A percentile compares a stretch with the other conserved stretches of the same genome.
Evolutionary conservation across 2,797 vertebrate genomes (phyloP).

Genomic region (Hydrocynus forskahlii): DNA sequence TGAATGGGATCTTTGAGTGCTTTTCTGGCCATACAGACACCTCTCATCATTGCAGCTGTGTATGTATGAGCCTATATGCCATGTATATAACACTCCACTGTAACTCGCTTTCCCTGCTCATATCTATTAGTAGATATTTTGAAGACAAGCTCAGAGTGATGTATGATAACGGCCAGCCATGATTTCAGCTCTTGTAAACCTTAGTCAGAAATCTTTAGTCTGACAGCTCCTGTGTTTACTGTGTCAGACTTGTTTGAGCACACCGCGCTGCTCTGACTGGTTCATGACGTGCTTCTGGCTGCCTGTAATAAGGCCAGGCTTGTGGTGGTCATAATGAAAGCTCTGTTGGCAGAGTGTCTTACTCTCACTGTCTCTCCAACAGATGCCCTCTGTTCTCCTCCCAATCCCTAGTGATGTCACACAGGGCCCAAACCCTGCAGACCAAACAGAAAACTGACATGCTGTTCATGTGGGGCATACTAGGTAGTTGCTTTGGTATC

Average conservation of each 20-base stretch:
- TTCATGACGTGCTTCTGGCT: constrained; percentile 43
- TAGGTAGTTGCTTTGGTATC: constrained; percentile 39
- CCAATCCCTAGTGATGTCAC: constrained; percentile 47
- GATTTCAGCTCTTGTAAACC: constrained; percentile 21
- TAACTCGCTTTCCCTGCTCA: not conserved
- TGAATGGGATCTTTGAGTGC: not conserved
- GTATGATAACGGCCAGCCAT: constrained; percentile 12
- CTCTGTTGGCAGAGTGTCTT: constrained; percentile 69
- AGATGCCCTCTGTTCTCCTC: constrained; percentile 50
- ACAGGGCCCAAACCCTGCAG: constrained; percentile 26
- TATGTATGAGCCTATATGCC: constrained; percentile 18
- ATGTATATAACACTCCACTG: not conserved
- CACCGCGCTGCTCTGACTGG: constrained; percentile 8
- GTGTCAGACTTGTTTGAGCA: constrained; percentile 49
- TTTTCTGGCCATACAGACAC: not conserved
- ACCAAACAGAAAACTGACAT: constrained; percentile 32
- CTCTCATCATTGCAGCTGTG: not conserved
- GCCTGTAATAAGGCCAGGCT: constrained; percentile 70
- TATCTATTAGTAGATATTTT: not conserved
- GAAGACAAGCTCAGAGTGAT: constrained; percentile 19
- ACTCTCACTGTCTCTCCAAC: constrained; percentile 36
- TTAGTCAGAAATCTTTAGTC: constrained; percentile 36
- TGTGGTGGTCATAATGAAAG: constrained; percentile 71
- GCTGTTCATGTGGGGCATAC: constrained; percentile 30
- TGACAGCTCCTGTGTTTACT: constrained; percentile 25